These are phyloP conservation scores for Idaea biselata DNA, from an alignment of 2,888 invertebrate species.

Conservation along the genomic window DNA sequence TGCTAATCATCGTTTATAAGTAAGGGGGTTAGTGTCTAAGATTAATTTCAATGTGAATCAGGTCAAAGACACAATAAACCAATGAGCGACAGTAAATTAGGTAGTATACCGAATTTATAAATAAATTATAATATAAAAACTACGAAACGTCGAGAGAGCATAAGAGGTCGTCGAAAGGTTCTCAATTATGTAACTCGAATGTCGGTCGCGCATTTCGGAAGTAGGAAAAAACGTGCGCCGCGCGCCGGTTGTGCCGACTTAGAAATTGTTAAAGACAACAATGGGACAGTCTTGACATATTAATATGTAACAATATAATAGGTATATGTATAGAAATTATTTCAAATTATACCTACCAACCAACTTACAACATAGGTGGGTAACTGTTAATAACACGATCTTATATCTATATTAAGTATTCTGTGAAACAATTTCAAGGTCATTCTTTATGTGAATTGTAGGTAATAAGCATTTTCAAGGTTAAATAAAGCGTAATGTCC, in stretches of 20 bases:
- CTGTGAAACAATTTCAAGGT: neutral
- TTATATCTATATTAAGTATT: neutral
- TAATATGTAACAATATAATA: neutral
- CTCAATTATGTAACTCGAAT: slow-evolving; percentile 55
- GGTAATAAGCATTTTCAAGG: neutral
- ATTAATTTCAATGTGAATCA: neutral
- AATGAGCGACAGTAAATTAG: neutral
- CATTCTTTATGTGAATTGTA: neutral
- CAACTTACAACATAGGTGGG: neutral
- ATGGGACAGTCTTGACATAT: slow-evolving; percentile 19
- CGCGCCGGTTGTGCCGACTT: slow-evolving; percentile 6
- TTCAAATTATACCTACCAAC: neutral
- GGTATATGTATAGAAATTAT: too few relatives aligned
- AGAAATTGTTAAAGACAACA: slow-evolving; percentile 19
- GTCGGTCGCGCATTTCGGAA: slow-evolving; percentile 53
- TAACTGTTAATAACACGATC: neutral
- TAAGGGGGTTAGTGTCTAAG: too few relatives aligned
- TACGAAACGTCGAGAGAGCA: slow-evolving; percentile 25
- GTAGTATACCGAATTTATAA: neutral
- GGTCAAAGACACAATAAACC: neutral
- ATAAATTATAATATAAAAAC: neutral
- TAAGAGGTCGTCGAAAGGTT: slow-evolving; percentile 32
- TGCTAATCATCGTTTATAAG: too few relatives aligned
- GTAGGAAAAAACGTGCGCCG: slow-evolving; percentile 3
- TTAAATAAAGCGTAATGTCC: neutral